A percentile compares a stretch with the other conserved stretches of the same genome.
These are phyloP conservation scores for Hoplias malabaricus DNA, from an alignment of 2,113 vertebrate genomes.

Conservation along the genomic window DNA sequence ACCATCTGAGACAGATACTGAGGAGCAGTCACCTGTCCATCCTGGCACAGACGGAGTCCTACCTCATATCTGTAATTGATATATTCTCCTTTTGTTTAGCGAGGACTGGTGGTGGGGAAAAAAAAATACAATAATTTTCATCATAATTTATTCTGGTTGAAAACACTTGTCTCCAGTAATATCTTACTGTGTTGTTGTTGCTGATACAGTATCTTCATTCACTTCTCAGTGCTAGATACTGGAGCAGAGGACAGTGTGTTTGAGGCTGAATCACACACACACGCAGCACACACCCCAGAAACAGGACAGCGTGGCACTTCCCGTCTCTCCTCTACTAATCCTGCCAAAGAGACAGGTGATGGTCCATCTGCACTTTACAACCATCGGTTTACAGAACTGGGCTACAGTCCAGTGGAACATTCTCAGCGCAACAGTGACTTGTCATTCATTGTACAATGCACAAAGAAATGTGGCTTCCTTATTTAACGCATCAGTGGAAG, in stretches of 20 bases:
- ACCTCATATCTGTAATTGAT: conserved; percentile 46
- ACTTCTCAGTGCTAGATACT: conserved; percentile 63
- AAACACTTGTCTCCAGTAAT: no score
- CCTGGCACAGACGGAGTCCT: conserved; percentile 56
- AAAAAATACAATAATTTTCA: no score
- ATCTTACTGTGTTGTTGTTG: background rate
- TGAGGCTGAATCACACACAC: conserved; percentile 62
- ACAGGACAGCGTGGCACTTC: conserved; percentile 67
- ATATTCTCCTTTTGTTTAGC: background rate
- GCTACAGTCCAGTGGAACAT: no score
- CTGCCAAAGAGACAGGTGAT: conserved; percentile 66
- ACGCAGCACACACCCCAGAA: conserved; percentile 54
- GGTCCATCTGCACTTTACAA: no score
- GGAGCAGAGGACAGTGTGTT: conserved; percentile 72
- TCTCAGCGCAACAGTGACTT: no score
- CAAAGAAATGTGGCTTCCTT: no score
- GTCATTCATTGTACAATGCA: no score
- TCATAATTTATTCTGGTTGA: no score
- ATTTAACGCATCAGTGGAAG: no score
- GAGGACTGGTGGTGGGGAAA: no score
- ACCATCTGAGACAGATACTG: conserved; percentile 80
- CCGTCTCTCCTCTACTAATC: conserved; percentile 68
- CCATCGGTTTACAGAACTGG: no score
- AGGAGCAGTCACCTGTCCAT: conserved; percentile 70
- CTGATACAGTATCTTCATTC: conserved; percentile 31